A percentile compares a stretch with the other conserved stretches of the same genome.
Conservation (phyloP, 2,113 vertebrate species). For the Phyllopteryx taeniolatus region DNA sequence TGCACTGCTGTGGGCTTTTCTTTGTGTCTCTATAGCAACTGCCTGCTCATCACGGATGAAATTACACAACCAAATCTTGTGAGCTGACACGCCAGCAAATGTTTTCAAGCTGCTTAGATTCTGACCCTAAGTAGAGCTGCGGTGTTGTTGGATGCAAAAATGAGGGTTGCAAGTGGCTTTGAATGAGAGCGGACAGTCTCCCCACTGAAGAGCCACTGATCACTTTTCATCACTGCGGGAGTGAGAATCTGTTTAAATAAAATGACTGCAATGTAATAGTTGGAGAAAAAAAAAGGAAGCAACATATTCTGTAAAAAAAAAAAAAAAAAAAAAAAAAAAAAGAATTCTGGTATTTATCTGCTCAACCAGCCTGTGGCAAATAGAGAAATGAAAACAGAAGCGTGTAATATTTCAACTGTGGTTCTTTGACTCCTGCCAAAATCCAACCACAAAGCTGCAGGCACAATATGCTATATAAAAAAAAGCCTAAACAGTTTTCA, state of each 20-base stretch:
- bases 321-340: neutral
- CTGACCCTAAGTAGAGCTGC: no score
- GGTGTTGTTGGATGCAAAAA: no score
- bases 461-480: constrained; percentile 33
- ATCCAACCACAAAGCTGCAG: constrained; percentile 26
- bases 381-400: constrained; percentile 30
- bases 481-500: constrained; percentile 38
- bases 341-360: constrained; percentile 5
- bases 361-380: constrained; percentile 21
- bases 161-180: no score
- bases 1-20: no score
- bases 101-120: no score
- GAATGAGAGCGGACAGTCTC: no score
- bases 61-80: no score
- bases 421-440: constrained; percentile 36
- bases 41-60: no score
- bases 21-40: no score
- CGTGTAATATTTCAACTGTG: constrained; percentile 35
- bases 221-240: neutral
- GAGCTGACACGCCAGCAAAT: no score
- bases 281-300: neutral
- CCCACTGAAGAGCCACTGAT: no score
- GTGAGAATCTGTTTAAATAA: neutral
- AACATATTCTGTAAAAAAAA: neutral
- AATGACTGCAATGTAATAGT: neutral